A percentile compares a stretch with the other conserved stretches of the same genome.
These are phyloP conservation scores for Sclerurus mexicanus DNA, from an alignment of 2,113 vertebrate species.

Conservation along the genomic window DNA sequence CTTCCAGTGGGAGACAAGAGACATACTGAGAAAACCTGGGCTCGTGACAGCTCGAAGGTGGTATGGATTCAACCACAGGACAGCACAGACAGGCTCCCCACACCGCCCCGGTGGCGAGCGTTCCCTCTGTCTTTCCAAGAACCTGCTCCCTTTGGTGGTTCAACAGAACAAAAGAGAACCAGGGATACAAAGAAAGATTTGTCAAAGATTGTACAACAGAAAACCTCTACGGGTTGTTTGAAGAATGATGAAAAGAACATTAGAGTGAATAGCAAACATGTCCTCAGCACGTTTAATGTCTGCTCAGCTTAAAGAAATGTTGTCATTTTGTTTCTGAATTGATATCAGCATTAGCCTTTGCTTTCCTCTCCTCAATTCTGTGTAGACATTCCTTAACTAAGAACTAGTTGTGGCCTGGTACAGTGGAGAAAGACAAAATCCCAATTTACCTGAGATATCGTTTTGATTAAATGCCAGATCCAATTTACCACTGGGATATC, in stretches of 20 bases:
- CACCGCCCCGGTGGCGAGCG: not conserved
- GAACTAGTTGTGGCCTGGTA: not conserved
- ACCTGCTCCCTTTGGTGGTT: not conserved
- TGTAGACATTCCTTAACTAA: not conserved
- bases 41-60: not conserved
- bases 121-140: not conserved
- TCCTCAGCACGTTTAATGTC: not conserved
- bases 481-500: not conserved
- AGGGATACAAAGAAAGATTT: not conserved
- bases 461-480: not conserved
- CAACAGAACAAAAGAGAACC: not conserved
- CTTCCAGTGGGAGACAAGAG: not conserved
- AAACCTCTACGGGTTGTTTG: not conserved
- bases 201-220: not conserved
- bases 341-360: not conserved
- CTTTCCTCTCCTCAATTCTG: not conserved
- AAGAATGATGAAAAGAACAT: slow-evolving; percentile 31
- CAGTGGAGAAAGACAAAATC: not conserved
- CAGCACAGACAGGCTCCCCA: not conserved
- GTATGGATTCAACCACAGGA: not conserved
- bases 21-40: not conserved
- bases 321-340: not conserved
- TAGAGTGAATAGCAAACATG: not conserved
- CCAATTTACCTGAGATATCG: not conserved
- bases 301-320: not conserved